A percentile compares a stretch with the other conserved stretches of the same genome.
Conservation (phyloP, 2,113 vertebrate genomes). For the Nasalis larvatus region DNA sequence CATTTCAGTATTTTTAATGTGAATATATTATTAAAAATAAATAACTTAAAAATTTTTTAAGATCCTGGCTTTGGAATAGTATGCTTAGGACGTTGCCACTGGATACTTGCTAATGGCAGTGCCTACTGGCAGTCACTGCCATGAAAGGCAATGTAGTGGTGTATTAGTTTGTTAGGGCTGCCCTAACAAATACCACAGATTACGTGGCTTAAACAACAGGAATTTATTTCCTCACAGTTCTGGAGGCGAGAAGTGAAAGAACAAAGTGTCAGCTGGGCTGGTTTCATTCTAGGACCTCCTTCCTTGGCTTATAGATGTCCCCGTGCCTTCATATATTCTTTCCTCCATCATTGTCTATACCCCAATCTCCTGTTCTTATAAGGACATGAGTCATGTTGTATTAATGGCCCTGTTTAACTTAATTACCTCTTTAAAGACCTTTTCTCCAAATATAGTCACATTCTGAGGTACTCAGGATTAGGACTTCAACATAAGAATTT, state of each 20-base stretch:
- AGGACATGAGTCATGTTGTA: not conserved
- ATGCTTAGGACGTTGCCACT: not conserved
- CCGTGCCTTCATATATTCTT: not conserved
- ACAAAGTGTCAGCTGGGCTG: not conserved
- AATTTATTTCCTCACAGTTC: conserved; percentile 10
- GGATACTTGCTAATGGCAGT: not conserved
- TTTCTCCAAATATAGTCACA: not conserved
- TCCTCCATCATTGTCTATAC: not conserved
- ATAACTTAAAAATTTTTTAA: not conserved
- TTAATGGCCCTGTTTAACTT: not conserved
- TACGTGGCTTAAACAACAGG: not conserved
- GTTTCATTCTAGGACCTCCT: not conserved
- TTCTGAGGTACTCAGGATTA: not conserved
- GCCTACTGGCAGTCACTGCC: not conserved
- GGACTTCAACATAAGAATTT: not conserved
- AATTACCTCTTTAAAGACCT: conserved; percentile 12
- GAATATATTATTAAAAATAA: conserved; percentile 42
- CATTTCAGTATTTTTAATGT: conserved; percentile 36
- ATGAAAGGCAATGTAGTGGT: not conserved
- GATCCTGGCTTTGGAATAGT: not conserved
- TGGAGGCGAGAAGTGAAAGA: not conserved
- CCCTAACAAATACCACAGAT: not conserved
- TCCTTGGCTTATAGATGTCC: not conserved
- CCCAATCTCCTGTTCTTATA: not conserved
- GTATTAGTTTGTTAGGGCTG: not conserved